Percentiles rank a stretch among this genome's conserved stretches.
Conservation (phyloP, 2,888 invertebrate genomes). For the Diabrotica balteata region DNA sequence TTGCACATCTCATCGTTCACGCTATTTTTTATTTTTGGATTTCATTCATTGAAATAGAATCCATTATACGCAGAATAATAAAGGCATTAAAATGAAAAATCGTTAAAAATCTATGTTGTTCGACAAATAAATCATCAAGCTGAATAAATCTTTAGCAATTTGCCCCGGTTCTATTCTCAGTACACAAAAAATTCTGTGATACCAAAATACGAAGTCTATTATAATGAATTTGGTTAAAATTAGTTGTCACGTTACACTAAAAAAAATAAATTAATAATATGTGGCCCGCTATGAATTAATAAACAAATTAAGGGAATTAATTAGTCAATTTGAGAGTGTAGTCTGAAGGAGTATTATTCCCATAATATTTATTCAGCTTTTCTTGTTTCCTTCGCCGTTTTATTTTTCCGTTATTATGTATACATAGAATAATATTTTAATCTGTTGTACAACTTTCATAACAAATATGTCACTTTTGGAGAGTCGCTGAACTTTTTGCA, state of each 20-base stretch:
- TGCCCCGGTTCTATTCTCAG: slow-evolving; percentile 32
- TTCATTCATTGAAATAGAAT: slow-evolving; percentile 27
- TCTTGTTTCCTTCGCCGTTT: too few relatives aligned
- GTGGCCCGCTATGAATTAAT: neutral
- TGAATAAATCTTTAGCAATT: slow-evolving; percentile 40
- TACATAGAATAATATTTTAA: too few relatives aligned
- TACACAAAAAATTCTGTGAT: slow-evolving; percentile 11
- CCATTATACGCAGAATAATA: slow-evolving; percentile 30
- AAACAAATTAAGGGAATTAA: neutral
- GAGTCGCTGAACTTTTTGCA: too few relatives aligned
- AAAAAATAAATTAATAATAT: neutral
- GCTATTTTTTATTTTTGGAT: slow-evolving; percentile 20
- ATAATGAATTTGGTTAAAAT: slow-evolving; percentile 12
- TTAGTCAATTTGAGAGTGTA: neutral
- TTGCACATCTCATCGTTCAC: slow-evolving; percentile 1
- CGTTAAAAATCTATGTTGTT: slow-evolving; percentile 33
- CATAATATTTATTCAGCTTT: too few relatives aligned
- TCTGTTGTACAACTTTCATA: too few relatives aligned
- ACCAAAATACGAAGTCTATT: slow-evolving; percentile 15
- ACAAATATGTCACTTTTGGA: too few relatives aligned
- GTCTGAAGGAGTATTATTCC: neutral
- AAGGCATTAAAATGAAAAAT: slow-evolving; percentile 34
- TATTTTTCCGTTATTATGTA: too few relatives aligned
- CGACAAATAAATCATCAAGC: slow-evolving; percentile 37
- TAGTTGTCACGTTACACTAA: neutral